Conservation (phyloP, 2,888 invertebrate genomes). For the Caenorhabditis virilis region DNA sequence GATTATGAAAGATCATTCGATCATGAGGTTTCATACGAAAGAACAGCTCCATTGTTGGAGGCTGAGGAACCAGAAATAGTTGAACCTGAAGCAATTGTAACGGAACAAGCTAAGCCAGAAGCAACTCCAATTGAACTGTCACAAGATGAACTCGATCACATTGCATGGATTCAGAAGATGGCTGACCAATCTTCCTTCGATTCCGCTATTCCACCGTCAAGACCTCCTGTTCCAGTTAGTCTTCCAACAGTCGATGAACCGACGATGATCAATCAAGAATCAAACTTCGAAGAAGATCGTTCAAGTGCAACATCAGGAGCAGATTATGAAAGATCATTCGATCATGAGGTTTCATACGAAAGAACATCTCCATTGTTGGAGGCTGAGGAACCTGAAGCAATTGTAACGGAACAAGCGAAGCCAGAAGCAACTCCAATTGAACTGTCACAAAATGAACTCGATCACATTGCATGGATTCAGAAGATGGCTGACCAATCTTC, state of each 20-base stretch:
- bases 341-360: neutral
- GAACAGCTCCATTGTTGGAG: neutral
- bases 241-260: constrained; percentile 1
- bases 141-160: constrained; percentile 56
- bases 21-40: constrained; percentile 4
- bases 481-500: constrained; percentile 18
- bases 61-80: constrained; percentile 17
- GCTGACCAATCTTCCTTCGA: constrained; percentile 17
- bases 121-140: constrained; percentile 28
- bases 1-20: constrained; percentile 35
- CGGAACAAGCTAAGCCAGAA: constrained; percentile 27
- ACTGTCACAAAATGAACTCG: constrained; percentile 32
- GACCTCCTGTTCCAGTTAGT: constrained; percentile 2
- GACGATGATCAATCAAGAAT: neutral
- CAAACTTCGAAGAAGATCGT: neutral
- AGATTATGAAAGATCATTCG: constrained; percentile 11
- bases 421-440: neutral
- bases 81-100: constrained; percentile 15
- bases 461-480: constrained; percentile 34
- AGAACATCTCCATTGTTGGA: constrained; percentile 24
- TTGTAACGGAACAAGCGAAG: too few relatives aligned
- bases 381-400: constrained; percentile 7
- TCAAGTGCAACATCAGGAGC: neutral
- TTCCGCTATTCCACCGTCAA: neutral
- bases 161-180: constrained; percentile 25